These are phyloP conservation scores for Tiliacea aurago DNA, from an alignment of 2,888 invertebrate species.

Conservation along the genomic window DNA sequence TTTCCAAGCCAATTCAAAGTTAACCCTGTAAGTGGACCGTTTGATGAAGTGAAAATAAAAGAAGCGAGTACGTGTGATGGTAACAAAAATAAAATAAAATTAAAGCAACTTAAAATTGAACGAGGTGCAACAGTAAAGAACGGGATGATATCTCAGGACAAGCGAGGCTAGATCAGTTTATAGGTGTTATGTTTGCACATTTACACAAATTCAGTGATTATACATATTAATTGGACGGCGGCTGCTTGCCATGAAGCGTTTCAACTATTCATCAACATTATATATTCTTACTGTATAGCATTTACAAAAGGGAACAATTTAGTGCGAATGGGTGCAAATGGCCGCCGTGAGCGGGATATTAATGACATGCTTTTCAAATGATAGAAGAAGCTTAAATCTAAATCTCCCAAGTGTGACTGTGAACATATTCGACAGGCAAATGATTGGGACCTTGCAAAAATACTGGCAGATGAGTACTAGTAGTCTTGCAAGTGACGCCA, in stretches of 20 bases:
- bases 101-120: constrained; percentile 90
- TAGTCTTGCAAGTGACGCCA: constrained; percentile 86
- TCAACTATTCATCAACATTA: constrained; percentile 28
- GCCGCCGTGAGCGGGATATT: constrained; percentile 82
- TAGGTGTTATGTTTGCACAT: constrained; percentile 89
- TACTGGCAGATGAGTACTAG: constrained; percentile 81
- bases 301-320: constrained; percentile 50
- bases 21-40: constrained; percentile 91
- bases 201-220: constrained; percentile 87
- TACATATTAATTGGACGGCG: constrained; percentile 74
- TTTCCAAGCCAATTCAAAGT: constrained; percentile 89
- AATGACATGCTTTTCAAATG: constrained; percentile 88
- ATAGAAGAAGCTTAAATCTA: constrained; percentile 88
- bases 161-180: constrained; percentile 89
- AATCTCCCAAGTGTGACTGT: constrained; percentile 87
- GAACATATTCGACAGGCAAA: constrained; percentile 87
- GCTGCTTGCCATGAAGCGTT: constrained; percentile 71
- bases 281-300: constrained; percentile 40
- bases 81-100: constrained; percentile 84
- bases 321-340: constrained; percentile 70
- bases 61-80: constrained; percentile 88
- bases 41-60: constrained; percentile 90
- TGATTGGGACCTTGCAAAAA: constrained; percentile 87
- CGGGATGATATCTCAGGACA: constrained; percentile 90
- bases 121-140: constrained; percentile 90